phyloP scores from a whole-genome alignment of 2,797 vertebrate genomes.

The Darevskia nairensis region DNA sequence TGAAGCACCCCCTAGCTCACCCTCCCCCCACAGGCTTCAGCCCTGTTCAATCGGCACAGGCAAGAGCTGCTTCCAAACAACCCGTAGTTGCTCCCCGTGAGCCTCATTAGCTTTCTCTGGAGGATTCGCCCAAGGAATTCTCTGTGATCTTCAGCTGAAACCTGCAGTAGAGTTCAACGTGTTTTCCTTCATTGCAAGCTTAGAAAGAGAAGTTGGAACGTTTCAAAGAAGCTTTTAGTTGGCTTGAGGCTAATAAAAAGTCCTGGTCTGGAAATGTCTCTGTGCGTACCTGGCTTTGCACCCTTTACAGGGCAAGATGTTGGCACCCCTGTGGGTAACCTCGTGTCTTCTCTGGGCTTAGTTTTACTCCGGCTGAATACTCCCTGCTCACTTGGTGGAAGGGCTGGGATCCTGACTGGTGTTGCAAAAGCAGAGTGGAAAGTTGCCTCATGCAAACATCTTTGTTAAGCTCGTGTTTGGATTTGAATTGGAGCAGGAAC shows the following conservation, averaged over 20 bases:
- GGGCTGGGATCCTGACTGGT: background rate
- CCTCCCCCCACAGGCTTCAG: background rate
- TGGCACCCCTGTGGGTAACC: no score
- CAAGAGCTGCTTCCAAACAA: background rate
- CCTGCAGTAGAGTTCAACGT: rapidly evolving
- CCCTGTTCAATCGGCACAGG: background rate
- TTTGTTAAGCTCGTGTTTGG: background rate
- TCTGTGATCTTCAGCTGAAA: rapidly evolving
- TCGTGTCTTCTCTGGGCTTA: background rate
- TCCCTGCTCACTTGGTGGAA: background rate
- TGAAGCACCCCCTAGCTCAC: no score
- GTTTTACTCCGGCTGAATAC: background rate
- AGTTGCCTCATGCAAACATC: background rate
- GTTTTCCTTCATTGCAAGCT: background rate
- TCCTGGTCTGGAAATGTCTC: background rate
- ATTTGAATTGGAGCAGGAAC: background rate
- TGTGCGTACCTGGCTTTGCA: background rate
- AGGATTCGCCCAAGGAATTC: background rate
- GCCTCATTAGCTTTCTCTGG: slow-evolving; percentile 21
- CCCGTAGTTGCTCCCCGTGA: background rate
- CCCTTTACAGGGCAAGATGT: background rate
- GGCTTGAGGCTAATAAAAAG: background rate
- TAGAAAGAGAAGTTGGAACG: background rate
- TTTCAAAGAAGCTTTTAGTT: background rate
- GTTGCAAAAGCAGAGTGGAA: background rate